Conservation (phyloP, 2,113 vertebrate genomes). For the Candoia aspera region DNA sequence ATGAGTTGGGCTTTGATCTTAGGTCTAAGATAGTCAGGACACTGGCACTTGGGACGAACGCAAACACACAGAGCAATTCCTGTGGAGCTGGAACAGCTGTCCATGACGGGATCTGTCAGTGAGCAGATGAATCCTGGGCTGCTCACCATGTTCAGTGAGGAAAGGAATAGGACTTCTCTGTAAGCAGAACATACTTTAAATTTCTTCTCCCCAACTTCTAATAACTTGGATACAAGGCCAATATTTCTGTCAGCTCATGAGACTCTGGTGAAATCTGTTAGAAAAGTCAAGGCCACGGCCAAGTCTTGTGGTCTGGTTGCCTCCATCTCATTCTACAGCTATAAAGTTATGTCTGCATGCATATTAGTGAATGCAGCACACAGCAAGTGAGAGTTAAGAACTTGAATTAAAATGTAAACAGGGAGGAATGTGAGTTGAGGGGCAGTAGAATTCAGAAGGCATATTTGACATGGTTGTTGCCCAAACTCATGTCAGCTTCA, state of each 20-base stretch:
- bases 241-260: neutral
- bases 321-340: neutral
- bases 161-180: neutral
- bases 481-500: neutral
- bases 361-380: neutral
- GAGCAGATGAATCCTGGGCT: neutral
- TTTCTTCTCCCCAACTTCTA: neutral
- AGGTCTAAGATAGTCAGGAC: neutral
- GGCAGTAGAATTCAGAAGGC: neutral
- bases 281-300: neutral
- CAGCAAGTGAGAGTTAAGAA: neutral
- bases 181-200: neutral
- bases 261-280: neutral
- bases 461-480: neutral
- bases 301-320: neutral
- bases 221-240: neutral
- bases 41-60: neutral
- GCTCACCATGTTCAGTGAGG: neutral
- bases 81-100: neutral
- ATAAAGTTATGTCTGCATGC: neutral
- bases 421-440: neutral
- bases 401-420: neutral
- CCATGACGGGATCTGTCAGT: neutral
- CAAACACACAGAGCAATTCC: neutral
- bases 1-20: neutral